A percentile compares a stretch with the other conserved stretches of the same genome.
These are phyloP conservation scores for Tigriopus californicus DNA, from an alignment of 2,888 invertebrate species.

Conservation along the genomic window DNA sequence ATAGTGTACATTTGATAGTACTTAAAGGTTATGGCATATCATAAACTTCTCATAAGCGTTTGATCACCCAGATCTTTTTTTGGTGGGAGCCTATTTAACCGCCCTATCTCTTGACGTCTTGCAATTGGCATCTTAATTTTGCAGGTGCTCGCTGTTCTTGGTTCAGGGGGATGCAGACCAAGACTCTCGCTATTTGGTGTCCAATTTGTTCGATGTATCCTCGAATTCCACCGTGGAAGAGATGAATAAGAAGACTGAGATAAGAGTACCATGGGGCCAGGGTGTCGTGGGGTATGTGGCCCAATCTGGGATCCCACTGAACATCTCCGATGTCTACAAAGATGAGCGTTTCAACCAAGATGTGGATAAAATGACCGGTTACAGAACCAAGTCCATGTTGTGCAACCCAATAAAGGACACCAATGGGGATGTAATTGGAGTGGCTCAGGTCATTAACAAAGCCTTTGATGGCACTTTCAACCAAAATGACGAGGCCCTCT, in stretches of 20 bases:
- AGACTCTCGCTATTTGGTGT: constrained; percentile 53
- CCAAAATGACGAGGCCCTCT: constrained; percentile 69
- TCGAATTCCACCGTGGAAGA: constrained; percentile 77
- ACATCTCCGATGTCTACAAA: constrained; percentile 89
- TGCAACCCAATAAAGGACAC: constrained; percentile 92
- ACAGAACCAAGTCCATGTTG: constrained; percentile 71
- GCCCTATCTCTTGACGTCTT: no score
- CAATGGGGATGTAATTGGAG: constrained; percentile 83
- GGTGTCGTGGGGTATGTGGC: constrained; percentile 91
- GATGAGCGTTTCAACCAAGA: constrained; percentile 37
- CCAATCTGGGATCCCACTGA: constrained; percentile 74
- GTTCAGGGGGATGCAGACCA: constrained; percentile 41
- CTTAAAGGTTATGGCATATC: no score
- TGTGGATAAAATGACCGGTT: constrained; percentile 79
- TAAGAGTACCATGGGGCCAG: constrained; percentile 79
- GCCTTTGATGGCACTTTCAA: constrained; percentile 60
- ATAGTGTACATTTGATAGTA: no score
- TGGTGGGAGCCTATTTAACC: no score
- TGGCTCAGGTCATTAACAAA: constrained; percentile 89
- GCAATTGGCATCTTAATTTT: no score
- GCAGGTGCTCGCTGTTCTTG: constrained; percentile 61
- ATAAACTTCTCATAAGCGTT: no score
- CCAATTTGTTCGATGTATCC: constrained; percentile 86
- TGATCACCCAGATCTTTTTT: no score
- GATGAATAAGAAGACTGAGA: constrained; percentile 82